phyloP scores from a whole-genome alignment of 2,888 invertebrate species.

The Protonemura montana region DNA sequence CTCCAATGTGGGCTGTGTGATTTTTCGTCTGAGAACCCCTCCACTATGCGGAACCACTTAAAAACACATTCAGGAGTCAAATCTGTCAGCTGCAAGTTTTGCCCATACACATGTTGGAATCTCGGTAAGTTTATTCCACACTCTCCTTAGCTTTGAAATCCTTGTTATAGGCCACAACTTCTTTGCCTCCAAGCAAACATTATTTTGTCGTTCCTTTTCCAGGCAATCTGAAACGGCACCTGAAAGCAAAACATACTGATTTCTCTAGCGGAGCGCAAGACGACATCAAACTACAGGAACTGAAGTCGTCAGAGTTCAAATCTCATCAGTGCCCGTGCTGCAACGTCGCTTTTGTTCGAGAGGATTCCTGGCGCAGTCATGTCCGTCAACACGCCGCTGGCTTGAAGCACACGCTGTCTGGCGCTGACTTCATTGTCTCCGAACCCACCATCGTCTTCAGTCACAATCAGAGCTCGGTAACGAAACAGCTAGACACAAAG shows the following conservation, averaged over 20 bases:
- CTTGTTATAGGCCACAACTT: neutral
- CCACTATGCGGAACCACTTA: conserved; percentile 45
- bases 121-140: conserved; percentile 39
- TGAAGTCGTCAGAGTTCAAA: conserved; percentile 53
- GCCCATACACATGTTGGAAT: conserved; percentile 44
- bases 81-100: conserved; percentile 45
- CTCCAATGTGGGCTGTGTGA: conserved; percentile 48
- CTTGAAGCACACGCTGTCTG: neutral
- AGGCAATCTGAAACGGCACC: conserved; percentile 55
- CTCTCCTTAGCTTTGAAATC: neutral
- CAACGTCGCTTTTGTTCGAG: conserved; percentile 57
- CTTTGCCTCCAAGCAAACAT: too few relatives aligned
- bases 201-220: too few relatives aligned
- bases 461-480: neutral
- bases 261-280: conserved; percentile 33
- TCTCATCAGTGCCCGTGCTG: conserved; percentile 56
- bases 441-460: neutral
- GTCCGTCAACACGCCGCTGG: conserved; percentile 55
- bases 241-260: conserved; percentile 55
- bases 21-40: conserved; percentile 41
- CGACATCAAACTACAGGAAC: conserved; percentile 26
- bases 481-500: neutral
- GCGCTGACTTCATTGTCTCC: neutral
- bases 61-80: conserved; percentile 44
- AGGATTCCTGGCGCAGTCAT: conserved; percentile 59